phyloP scores from a whole-genome alignment of 2,113 vertebrate species.

The Spizaetus ornatus region DNA sequence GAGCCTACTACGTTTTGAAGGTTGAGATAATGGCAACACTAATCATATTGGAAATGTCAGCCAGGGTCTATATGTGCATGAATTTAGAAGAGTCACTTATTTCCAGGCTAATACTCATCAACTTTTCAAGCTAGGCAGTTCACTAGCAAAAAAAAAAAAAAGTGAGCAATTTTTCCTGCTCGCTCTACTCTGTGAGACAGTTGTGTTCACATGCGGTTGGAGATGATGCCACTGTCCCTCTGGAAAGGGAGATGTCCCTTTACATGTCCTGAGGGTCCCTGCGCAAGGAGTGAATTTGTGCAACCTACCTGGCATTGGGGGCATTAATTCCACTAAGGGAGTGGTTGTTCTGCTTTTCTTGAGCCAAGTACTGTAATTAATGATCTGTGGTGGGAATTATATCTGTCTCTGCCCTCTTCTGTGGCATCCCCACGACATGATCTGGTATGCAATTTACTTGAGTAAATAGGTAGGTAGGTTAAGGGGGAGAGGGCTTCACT shows the following conservation, averaged over 20 bases:
- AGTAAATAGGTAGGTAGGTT: background rate
- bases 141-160: background rate
- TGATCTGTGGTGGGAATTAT: background rate
- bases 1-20: background rate
- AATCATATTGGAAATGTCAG: background rate
- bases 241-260: background rate
- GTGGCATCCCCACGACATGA: rapidly evolving
- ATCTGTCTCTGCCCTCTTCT: background rate
- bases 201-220: background rate
- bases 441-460: background rate
- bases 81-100: background rate
- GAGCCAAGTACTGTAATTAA: background rate
- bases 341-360: background rate
- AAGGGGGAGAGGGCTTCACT: background rate
- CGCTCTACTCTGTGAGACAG: rapidly evolving
- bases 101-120: background rate
- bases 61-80: background rate
- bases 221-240: background rate
- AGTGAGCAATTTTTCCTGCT: background rate
- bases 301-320: background rate
- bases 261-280: background rate
- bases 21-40: background rate
- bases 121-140: background rate
- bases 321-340: background rate
- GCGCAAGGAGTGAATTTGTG: background rate